These are phyloP conservation scores for Acanthurus leucopareius DNA, from an alignment of 2,797 vertebrate genomes.

Conservation along the genomic window DNA sequence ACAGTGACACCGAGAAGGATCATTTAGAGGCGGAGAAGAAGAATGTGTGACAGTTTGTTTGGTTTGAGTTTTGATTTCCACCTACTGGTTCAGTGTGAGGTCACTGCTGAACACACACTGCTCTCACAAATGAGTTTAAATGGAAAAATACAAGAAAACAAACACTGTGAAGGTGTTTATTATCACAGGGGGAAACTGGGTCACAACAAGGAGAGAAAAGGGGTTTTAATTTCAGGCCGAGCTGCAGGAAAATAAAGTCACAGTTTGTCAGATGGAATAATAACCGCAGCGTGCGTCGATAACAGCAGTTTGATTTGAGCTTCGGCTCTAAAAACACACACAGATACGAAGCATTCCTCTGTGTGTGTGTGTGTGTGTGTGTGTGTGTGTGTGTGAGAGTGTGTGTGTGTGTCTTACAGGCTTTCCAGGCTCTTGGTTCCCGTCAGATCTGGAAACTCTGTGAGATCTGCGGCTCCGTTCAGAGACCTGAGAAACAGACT, in stretches of 20 bases:
- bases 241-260: conserved; percentile 55
- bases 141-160: conserved; percentile 61
- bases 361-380: conserved; percentile 31
- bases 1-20: conserved; percentile 2
- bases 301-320: conserved; percentile 44
- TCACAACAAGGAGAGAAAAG: conserved; percentile 40
- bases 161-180: conserved; percentile 64
- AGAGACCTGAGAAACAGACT: conserved; percentile 86
- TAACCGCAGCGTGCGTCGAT: conserved; percentile 36
- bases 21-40: conserved; percentile 28
- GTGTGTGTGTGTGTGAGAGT: conserved; percentile 64
- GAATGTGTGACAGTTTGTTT: conserved; percentile 57
- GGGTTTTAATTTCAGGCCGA: conserved; percentile 43
- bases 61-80: conserved; percentile 58
- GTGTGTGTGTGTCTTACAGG: conserved; percentile 86
- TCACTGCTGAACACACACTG: conserved; percentile 37
- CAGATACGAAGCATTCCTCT: conserved; percentile 36
- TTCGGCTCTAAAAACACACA: conserved; percentile 32
- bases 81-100: conserved; percentile 51
- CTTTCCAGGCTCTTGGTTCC: conserved; percentile 93
- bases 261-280: conserved; percentile 50
- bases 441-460: conserved; percentile 92
- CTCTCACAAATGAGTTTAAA: conserved; percentile 33
- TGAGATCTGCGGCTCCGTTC: conserved; percentile 93
- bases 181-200: conserved; percentile 52